Evolutionary conservation across 1,140 invertebrate species (phyloP), one percentile per base, ranked within the genome.

Genomic region (Macrobrachium rosenbergii): DNA sequence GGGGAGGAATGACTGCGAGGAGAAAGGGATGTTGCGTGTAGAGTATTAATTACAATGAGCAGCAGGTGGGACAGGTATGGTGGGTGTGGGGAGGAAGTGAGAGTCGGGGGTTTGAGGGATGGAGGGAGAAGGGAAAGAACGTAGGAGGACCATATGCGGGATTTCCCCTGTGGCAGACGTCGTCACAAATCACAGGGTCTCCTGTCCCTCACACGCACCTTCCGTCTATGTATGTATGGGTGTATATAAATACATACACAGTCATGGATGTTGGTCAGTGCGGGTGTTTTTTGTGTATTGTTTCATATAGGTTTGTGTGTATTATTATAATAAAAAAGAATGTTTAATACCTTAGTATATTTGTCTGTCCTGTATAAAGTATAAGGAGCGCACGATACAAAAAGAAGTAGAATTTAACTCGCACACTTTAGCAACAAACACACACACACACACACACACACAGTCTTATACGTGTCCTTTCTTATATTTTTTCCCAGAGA

Each of bases 181-280:
- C 83, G 69, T 85, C 83, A 79, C 83, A 85, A 85, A 85, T 85
- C 83, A 85, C 83, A 85, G 83, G 83, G 59, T 43, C 17, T 17
- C 62, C 60, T 59, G 37, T 64, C 43, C n/a, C 17, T 43, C 28
- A 43, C 64, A 73, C 64, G 75, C 82, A 72, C 63, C 37, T 16
- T 0, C 21, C 52, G 12, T 16, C 62, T 21, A n/a, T 45, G 37
- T 21, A 21, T 12, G 52, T 52, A 12, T 8, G 52, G 7, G 6
- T 52, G 52, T 52, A 52, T 12, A 52, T 52, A 52, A 8, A 12
- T 12, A 37, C 3, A 37, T 37, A 52, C 12, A 52, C 12, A 52
- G 7, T 52, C 52, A 8, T 12, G 12, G 2, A 52, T 52, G 2
- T 52, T 52, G 52, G 0, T 52, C 52, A 52, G 52, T 52, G 6